Base-by-base conservation (phyloP, 2,888 invertebrate species). In the Lamproptera curius region DNA sequence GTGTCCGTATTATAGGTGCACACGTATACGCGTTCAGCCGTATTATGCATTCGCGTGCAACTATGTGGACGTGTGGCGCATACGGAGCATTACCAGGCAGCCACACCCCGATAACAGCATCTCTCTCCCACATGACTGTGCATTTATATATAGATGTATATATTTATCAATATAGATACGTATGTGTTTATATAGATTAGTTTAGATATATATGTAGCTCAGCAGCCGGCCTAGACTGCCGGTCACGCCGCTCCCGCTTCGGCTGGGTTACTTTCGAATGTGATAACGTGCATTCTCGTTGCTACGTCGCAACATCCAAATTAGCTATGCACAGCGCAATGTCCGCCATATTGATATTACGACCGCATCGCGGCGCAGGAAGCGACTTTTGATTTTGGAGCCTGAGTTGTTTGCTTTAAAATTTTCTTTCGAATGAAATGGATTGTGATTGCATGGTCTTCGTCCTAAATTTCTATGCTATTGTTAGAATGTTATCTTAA, bases 391-490 rank as follows among this genome's bases (percentile, higher is more conserved):
- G 69, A 73, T 71, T 74, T 44, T 61, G 62, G 69, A 65, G 20
- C 20, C 20, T 3, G 20, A 5, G 61, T 67, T 78, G 73, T 76
- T 78, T 78, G 74, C 73, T n/a, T n/a, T n/a, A n/a, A n/a, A n/a
- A 55, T 76, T 78, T 78, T 73, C 73, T 75, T 80, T 80, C 79
- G 77, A n/a, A n/a, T n/a, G n/a, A n/a, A n/a, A n/a, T n/a, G n/a
- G n/a, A n/a, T n/a, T n/a, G n/a, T n/a, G n/a, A n/a, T n/a, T n/a
- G n/a, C n/a, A n/a, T n/a, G n/a, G n/a, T n/a, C n/a, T n/a, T n/a
- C n/a, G n/a, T n/a, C n/a, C n/a, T n/a, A n/a, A n/a, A n/a, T n/a
- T n/a, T n/a, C n/a, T n/a, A n/a, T n/a, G n/a, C n/a, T n/a, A n/a
- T n/a, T n/a, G n/a, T n/a, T n/a, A n/a, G n/a, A n/a, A n/a, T n/a